These are phyloP conservation scores for Acanthopagrus latus DNA, from an alignment of 2,797 vertebrate genomes.

Conservation along the genomic window DNA sequence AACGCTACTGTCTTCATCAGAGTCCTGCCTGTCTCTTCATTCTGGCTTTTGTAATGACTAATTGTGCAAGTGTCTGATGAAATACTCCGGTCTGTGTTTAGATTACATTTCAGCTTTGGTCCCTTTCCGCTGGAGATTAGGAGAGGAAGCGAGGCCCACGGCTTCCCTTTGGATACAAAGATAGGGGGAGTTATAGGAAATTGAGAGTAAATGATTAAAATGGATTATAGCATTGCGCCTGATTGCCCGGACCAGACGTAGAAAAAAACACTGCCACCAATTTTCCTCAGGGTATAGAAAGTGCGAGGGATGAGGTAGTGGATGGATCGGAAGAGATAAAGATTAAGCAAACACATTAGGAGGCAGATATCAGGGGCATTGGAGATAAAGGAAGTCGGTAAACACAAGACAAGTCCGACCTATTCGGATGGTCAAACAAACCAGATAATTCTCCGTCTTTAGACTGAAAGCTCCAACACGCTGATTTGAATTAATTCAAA, in stretches of 20 bases:
- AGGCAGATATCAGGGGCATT: constrained; percentile 43
- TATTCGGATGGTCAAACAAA: constrained; percentile 38
- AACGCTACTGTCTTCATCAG: constrained; percentile 43
- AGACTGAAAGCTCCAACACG: constrained; percentile 1
- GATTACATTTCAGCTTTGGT: constrained; percentile 50
- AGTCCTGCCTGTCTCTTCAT: constrained; percentile 14
- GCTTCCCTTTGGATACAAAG: constrained; percentile 37
- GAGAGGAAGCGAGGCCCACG: constrained; percentile 53
- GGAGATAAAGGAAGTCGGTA: constrained; percentile 42
- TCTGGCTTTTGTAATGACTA: constrained; percentile 37
- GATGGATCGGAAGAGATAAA: constrained; percentile 54
- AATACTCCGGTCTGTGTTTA: constrained; percentile 52
- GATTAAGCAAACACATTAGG: constrained; percentile 60
- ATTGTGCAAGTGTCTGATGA: constrained; percentile 50
- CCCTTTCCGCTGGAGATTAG: constrained; percentile 62
- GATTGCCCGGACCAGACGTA: constrained; percentile 39
- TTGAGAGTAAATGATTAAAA: constrained; percentile 70
- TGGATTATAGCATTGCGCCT: constrained; percentile 61
- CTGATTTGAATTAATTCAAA: background rate
- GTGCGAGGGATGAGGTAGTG: constrained; percentile 24
- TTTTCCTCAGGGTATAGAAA: constrained; percentile 38
- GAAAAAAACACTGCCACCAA: constrained; percentile 31
- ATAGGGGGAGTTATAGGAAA: constrained; percentile 53
- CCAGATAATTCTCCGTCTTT: constrained; percentile 5
- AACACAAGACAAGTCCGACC: constrained; percentile 10